Evolutionary conservation across 2,113 vertebrate genomes (phyloP), one percentile per base, ranked within the genome.

Genomic region (Muscicapa adusta): DNA sequence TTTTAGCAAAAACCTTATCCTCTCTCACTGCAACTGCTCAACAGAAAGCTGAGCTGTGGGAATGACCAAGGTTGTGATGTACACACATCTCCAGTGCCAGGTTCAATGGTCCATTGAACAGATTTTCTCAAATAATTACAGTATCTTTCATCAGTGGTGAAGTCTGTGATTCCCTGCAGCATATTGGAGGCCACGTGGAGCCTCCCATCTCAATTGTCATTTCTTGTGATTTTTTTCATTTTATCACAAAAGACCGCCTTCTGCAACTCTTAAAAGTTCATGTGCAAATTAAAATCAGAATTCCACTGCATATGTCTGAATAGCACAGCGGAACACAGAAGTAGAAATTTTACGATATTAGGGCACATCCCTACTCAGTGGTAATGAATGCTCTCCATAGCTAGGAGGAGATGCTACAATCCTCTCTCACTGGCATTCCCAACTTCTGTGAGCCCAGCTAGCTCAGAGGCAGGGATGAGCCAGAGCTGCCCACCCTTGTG

Each of bases 321-420:
- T 19, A 73, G 36, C 5, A 0, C 58, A 23, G 26, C 50, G 76
- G 61, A 57, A 24, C 17, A 6, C 31, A n/a, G 40, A 33, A 4
- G 0, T 2, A 51, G 34, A 4, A 17, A 22, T 88, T 65, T 34
- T 34, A 10, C 22, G 18, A 0, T 3, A 1, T 31, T 7, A 5
- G 8, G 50, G 42, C 57, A 54, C 17, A 22, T 43, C 24, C 2
- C 1, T n/a, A 38, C 1, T 0, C 13, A 28, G 2, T 34, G 65
- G 26, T 31, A 10, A 65, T 0, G 2, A 28, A 18, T 51, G 63
- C 29, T 26, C 29, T 65, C 11, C 11, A 0, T 10, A 26, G 25
- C 4, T 9, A 22, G 67, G 40, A 22, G 67, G 40, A 28, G 47
- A 15, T 70, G 42, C 47, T 20, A 3, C 22, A 48, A 24, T 15